Base-by-base conservation (phyloP, 1,140 invertebrate genomes). In the Apis dorsata region DNA sequence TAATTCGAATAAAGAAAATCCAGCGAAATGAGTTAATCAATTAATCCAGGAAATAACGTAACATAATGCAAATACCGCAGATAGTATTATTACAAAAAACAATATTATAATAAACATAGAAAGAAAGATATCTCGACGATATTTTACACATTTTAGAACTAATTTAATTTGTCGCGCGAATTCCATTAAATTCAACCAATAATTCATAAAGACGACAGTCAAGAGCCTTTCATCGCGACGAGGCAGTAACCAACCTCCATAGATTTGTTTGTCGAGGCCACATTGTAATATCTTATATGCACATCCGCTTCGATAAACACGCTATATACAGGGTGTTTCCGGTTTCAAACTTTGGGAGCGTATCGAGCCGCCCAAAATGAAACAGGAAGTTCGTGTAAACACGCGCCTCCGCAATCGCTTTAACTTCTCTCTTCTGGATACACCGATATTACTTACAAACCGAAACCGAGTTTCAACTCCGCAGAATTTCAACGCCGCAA, bases 251-350 rank as follows among this genome's bases (percentile, higher is more conserved):
- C 24, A 44, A 8, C 72, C 55, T 44, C 4, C 72, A 17, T 28
- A 49, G 57, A 49, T 62, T 62, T 75, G 72, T 75, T 75, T 75
- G 72, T 62, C 51, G 57, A 75, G 59, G 24, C 57, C 62, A 75
- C 59, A 75, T 17, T 75, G 72, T 75, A 75, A 63, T 75, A 75
- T 75, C 72, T 75, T 63, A 24, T 75, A 75, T 62, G 72, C 24
- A 75, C 72, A 62, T 63, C 72, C 72, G 59, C 72, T 13, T 75
- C 59, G 72, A 75, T 75, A 75, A 75, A 75, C 59, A 75, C 57
- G 19, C 72, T 19, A 49, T 63, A 28, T 49, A 75, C 72, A 75
- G 34, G 72, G 57, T 62, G 57, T 75, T 62, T 75, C 72, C 72
- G 72, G 72, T 75, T 62, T 62, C 44, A 75, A 62, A 62, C 72